phyloP scores from a whole-genome alignment of 2,888 invertebrate genomes.

The Ephialtes manifestator region DNA sequence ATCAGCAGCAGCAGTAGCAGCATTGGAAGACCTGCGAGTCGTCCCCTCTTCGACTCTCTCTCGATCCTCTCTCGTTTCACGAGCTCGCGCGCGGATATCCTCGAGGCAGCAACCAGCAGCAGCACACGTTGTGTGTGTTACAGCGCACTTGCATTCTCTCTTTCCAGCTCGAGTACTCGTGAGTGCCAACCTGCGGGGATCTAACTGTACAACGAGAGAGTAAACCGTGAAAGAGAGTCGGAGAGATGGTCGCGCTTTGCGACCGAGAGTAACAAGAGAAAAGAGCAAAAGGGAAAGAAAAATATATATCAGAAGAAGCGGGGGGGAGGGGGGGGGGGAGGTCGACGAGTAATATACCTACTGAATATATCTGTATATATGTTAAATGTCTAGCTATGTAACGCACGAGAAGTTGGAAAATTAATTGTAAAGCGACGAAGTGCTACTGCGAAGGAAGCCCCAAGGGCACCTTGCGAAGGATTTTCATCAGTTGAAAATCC shows the following conservation, averaged over 20 bases:
- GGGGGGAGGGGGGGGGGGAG: neutral
- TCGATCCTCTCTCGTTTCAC: slow-evolving; percentile 53
- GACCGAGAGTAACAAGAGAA: neutral
- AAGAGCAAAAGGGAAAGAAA: slow-evolving; percentile 8
- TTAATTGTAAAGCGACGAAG: slow-evolving; percentile 71
- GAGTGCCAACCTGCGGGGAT: slow-evolving; percentile 65
- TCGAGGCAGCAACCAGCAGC: too few relatives aligned
- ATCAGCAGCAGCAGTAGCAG: neutral
- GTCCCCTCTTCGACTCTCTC: slow-evolving; percentile 45
- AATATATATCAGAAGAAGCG: too few relatives aligned
- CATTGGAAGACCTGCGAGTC: slow-evolving; percentile 5
- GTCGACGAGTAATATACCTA: slow-evolving; percentile 39
- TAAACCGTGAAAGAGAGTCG: slow-evolving; percentile 33
- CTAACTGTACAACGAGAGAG: slow-evolving; percentile 74
- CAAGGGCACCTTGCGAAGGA: slow-evolving; percentile 4
- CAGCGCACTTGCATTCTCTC: slow-evolving; percentile 60
- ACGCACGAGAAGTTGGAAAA: slow-evolving; percentile 71
- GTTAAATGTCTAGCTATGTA: slow-evolving; percentile 70
- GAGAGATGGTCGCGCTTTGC: slow-evolving; percentile 13
- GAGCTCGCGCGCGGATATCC: slow-evolving; percentile 62
- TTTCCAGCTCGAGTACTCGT: slow-evolving; percentile 45
- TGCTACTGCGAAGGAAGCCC: neutral
- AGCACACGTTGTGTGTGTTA: slow-evolving; percentile 15
- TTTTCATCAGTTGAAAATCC: slow-evolving; percentile 4
- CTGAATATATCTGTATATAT: slow-evolving; percentile 4